Evolutionary conservation across 1,140 invertebrate genomes (phyloP), one percentile per base, ranked within the genome.

Genomic region (Plectrocnemia conspersa): DNA sequence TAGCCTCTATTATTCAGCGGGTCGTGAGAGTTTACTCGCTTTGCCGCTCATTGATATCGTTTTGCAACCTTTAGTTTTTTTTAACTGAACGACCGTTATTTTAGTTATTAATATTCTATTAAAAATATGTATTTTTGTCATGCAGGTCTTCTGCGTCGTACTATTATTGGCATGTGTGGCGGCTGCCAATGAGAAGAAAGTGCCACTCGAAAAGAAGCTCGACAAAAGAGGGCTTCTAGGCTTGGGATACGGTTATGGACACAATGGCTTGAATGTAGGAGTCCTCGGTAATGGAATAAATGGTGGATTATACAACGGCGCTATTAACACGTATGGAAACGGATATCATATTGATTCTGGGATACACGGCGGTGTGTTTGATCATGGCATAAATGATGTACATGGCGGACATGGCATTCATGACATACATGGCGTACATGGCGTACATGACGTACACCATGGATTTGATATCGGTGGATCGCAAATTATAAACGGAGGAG

Each of bases 111-210:
- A 16, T 19, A 44, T 44, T 19, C 41, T 4, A 44, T 9, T 7
- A n/a, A n/a, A 40, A 7, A 15, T 6, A 19, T 16, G 15, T 22
- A 24, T 41, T 59, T 62, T 56, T 65, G 67, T 67, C 21, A 22
- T 50, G 13, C 76, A 88, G 85, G 71, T 86, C 65, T 80, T 76
- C 65, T 68, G 84, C 73, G 79, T 79, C 70, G 73, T 86, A 74
- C 77, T 87, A 72, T 81, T 83, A 73, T 80, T 88, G 72, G 77
- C 82, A 67, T 82, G 78, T 58, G 76, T 76, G 45, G 75, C 78
- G 68, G 75, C 80, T 64, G 79, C 77, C 64, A 77, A 79, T 64
- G 79, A 81, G 68, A 79, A 82, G 69, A 70, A 64, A 42, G 78
- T 77, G 63, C 77, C 78, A 13, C 66, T 75, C 49, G 78, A 78